Percentiles rank a stretch among this genome's conserved stretches.
Conservation (phyloP, 2,797 vertebrate genomes). For the Thripadectes ignobilis region DNA sequence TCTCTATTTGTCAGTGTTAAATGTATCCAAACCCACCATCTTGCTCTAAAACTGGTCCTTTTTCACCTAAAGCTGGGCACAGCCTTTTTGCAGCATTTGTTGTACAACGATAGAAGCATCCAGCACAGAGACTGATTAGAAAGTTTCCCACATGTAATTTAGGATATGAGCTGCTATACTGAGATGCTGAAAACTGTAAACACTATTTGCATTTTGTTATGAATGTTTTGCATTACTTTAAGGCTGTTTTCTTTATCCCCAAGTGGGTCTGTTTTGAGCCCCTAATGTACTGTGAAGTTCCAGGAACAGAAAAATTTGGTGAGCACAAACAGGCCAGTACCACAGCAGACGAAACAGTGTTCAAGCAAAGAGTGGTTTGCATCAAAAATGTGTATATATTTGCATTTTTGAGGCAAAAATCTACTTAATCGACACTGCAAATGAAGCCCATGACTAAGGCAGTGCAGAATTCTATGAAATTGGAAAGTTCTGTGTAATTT, state of each 20-base stretch:
- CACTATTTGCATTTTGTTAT: constrained; percentile 67
- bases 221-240: constrained; percentile 65
- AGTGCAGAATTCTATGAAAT: constrained; percentile 54
- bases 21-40: background rate
- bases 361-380: constrained; percentile 35
- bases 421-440: constrained; percentile 31
- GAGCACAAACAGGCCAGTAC: constrained; percentile 29
- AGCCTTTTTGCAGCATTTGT: background rate
- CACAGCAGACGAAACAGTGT: constrained; percentile 8
- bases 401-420: constrained; percentile 60
- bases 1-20: background rate
- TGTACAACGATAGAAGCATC: accelerated
- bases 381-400: constrained; percentile 22
- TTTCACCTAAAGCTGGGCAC: background rate
- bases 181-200: constrained; percentile 35
- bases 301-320: constrained; percentile 37
- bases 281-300: constrained; percentile 61
- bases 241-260: constrained; percentile 54
- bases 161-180: background rate
- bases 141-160: background rate
- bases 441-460: background rate
- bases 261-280: constrained; percentile 53
- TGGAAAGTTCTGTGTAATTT: constrained; percentile 39
- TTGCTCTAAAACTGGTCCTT: background rate
- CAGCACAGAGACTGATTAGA: background rate